Evolutionary conservation across 2,797 vertebrate genomes (phyloP), one percentile per base, ranked within the genome.

Genomic region (Myoxocephalus aenaeus): DNA sequence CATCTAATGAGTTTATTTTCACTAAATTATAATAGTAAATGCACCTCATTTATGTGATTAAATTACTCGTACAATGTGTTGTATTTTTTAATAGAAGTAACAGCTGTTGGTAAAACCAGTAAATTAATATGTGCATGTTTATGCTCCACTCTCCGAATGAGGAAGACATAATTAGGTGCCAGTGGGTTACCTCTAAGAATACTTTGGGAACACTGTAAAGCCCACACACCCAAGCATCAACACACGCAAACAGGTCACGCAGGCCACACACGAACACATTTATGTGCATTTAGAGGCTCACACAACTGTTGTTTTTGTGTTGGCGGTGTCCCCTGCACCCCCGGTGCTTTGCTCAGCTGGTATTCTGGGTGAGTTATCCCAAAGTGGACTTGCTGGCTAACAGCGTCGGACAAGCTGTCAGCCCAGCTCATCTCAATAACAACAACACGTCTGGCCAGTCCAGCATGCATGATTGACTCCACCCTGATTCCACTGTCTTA

Each of bases 371-470:
- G 92, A 92, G 83, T 92, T 90, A 58, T 86, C 82, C 81, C 73
- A 73, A 85, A 86, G 81, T 83, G 71, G 81, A 83, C 85, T 86
- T 59, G 70, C 78, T 25, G 79, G 51, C 90, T 92, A 91, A 93
- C 82, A 81, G 73, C 72, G 87, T 87, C 68, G 70, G 92, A 93
- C 93, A 93, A 85, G 87, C 92, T 94, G 92, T 92, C 89, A 86
- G 81, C 63, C 74, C 84, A 29, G 85, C 75, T 92, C 82, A 89
- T 91, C 84, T 85, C 87, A 90, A 66, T 76, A 70, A 87, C 83
- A 92, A 90, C 88, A 92, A 80, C 76, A 86, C 74, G 90, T 83
- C 88, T 63, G 84, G 65, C 73, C 87, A 27, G 75, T 83, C 82
- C 67, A 7, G 75, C 90, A 70, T 59, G 88, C 83, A 79, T 81